Base-by-base conservation (phyloP, 2,888 invertebrate species). In the Eubasilissa splendida region DNA sequence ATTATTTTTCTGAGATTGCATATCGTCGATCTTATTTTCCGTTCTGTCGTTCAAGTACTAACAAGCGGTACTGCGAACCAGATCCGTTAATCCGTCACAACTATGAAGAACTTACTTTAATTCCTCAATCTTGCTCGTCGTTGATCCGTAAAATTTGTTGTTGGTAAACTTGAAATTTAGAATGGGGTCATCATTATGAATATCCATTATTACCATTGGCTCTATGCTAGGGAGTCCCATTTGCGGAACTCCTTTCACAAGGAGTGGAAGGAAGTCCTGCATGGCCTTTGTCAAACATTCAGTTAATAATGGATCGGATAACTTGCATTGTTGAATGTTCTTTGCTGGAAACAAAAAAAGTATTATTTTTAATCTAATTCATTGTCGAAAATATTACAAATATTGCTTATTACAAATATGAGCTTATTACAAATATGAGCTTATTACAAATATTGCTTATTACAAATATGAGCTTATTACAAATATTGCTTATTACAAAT, bases 271-370 rank as follows among this genome's bases (percentile, higher is more conserved):
- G 0, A 87, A 88, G 0, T 81, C 82, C 0, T 85, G 50, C 80
- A 90, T 88, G 66, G 87, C 87, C 56, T 87, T 86, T 84, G 88
- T 87, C 12, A 89, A 86, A 84, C 90, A 91, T 53, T 87, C 85
- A 85, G 88, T 88, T 58, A 91, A 85, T 12, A 88, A 85, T 0
- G 89, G 88, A 84, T 91, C 90, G 42, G 89, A 89, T 1, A 86
- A 86, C 2, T 89, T 88, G 84, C 91, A 91, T 7, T 90, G 85
- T 3, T 85, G 86, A 84, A 91, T 88, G 86, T 33, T 33, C 8
- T 56, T 5, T 22, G 80, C 80, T 80, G 76, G 10, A 80, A 54
- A 53, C 42, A 42, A 42, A 2, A 42, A 22, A 22, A 22, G 22
- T 22, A 22, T 22, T 22, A 22, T 22, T 22, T 22, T 22, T 22